phyloP scores from a whole-genome alignment of 2,113 vertebrate species.

The Maylandia zebra region DNA sequence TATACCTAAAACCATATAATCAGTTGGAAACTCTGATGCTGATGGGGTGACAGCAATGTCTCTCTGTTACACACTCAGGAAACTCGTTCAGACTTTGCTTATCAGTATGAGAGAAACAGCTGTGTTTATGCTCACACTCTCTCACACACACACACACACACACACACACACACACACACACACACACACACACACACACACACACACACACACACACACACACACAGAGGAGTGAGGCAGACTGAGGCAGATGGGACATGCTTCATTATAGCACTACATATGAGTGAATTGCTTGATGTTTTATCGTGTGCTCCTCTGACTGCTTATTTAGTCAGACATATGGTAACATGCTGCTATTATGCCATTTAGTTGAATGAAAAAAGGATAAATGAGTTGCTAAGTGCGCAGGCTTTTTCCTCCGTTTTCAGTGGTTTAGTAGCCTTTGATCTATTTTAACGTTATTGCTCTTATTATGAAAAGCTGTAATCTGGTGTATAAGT shows the following conservation, averaged over 20 bases:
- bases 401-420: neutral
- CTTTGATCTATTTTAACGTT: neutral
- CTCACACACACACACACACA: neutral
- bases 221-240: neutral
- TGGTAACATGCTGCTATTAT: slow-evolving; percentile 42
- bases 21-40: slow-evolving; percentile 36
- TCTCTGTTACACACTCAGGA: slow-evolving; percentile 5
- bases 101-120: slow-evolving; percentile 30
- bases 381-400: slow-evolving; percentile 30
- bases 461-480: neutral
- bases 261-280: neutral
- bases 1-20: slow-evolving; percentile 42
- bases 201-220: neutral
- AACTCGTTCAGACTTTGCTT: slow-evolving; percentile 39
- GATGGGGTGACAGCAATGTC: slow-evolving; percentile 22
- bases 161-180: neutral
- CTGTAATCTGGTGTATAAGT: neutral
- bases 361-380: slow-evolving; percentile 44
- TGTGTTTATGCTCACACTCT: slow-evolving; percentile 1
- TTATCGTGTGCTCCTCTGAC: slow-evolving; percentile 46
- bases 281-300: slow-evolving; percentile 56
- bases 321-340: slow-evolving; percentile 62
- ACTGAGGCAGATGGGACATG: neutral
- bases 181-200: neutral
- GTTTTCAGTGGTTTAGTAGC: slow-evolving; percentile 5